Evolutionary conservation across 2,888 invertebrate genomes (phyloP), one percentile per base, ranked within the genome.

Genomic region (Agrypnus murinus): DNA sequence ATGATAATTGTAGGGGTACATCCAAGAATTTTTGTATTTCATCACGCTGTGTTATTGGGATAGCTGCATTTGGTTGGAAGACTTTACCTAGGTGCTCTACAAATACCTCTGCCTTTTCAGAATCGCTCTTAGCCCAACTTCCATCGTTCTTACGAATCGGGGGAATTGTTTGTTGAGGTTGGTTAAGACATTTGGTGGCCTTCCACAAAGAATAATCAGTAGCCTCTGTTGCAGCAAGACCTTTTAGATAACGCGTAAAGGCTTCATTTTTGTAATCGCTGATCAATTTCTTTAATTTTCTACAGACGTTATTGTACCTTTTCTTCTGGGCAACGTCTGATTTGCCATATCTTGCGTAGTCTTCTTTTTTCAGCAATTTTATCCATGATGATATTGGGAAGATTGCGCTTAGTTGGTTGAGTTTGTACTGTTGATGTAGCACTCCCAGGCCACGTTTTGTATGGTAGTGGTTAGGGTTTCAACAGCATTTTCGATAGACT

Each of bases 1-100:
- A 12, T n/a, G 50, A 50, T 1, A 50, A 12, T 50, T 50, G 31
- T 5, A 32, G 31, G 5, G 50, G 50, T 31, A 31, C 32, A 32
- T 50, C 31, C 50, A 50, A 17, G n/a, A 31, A 32, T 9, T 4
- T 1, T 15, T 50, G 12, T 31, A 50, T 50, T n/a, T n/a, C n/a
- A n/a, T n/a, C n/a, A n/a, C n/a, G n/a, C n/a, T n/a, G n/a, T n/a
- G n/a, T n/a, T n/a, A n/a, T n/a, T n/a, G n/a, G n/a, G n/a, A n/a
- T n/a, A n/a, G n/a, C n/a, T n/a, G n/a, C n/a, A n/a, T n/a, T n/a
- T 36, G 36, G 36, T 10, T 36, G 36, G 10, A 36, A 36, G 10
- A 36, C 36, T 36, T 36, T 36, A 7, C 9, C 36, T 36, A 36
- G 36, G 10, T 36, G 7, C 9, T 36, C 9, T 10, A 9, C 36